Percentiles rank a stretch among this genome's conserved stretches.
Evolutionary conservation across 64 coral and sea anemone species (phyloP).

Genomic region (Anthopleura sola): DNA sequence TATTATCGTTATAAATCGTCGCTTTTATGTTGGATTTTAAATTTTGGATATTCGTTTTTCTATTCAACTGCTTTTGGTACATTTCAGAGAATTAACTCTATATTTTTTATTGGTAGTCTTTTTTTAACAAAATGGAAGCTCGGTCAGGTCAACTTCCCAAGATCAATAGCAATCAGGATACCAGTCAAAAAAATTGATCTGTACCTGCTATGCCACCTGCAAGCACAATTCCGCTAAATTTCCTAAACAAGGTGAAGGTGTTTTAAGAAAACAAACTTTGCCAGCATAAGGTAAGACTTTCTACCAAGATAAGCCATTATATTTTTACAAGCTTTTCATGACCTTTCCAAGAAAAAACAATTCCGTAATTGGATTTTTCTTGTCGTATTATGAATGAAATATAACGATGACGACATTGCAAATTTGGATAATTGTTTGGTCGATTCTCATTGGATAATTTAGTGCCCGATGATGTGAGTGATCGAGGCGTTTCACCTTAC

Average conservation of each 20-base stretch:
- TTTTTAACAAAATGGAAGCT: too few relatives aligned
- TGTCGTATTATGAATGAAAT: background rate
- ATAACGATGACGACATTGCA: conserved; percentile 6
- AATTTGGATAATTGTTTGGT: background rate
- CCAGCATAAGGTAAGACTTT: background rate
- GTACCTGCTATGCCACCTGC: conserved; percentile 19
- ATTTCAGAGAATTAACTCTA: background rate
- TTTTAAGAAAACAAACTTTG: background rate
- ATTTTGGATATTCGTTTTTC: too few relatives aligned
- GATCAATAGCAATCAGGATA: background rate
- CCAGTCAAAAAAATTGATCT: background rate
- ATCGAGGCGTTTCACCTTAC: background rate
- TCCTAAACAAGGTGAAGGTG: background rate
- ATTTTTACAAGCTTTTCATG: background rate
- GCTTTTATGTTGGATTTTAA: too few relatives aligned
- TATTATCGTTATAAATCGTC: too few relatives aligned
- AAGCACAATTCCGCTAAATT: background rate
- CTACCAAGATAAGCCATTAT: background rate
- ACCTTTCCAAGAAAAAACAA: background rate
- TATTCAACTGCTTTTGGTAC: background rate
- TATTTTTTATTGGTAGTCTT: background rate
- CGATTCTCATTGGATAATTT: conserved; percentile 2
- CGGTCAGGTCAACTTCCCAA: background rate
- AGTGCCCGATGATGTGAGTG: background rate
- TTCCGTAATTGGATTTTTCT: background rate